These are phyloP conservation scores for Dolomedes plantarius DNA, from an alignment of 2,888 invertebrate genomes.

Conservation along the genomic window DNA sequence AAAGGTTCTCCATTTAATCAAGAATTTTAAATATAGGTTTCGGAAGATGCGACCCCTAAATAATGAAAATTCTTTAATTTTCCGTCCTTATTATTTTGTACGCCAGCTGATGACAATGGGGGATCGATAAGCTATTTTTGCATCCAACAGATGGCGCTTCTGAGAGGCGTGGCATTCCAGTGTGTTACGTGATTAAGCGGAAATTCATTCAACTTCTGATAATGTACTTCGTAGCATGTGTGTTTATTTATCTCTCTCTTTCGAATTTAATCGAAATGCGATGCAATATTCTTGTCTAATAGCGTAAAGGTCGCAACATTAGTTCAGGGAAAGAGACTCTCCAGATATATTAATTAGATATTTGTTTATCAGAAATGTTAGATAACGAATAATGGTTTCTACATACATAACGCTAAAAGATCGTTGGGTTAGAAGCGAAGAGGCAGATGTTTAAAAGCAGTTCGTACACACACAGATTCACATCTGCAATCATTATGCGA, in stretches of 20 bases:
- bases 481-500: too few species aligned
- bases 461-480: too few species aligned
- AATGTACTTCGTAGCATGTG: not conserved
- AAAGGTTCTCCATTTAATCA: too few species aligned
- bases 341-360: not conserved
- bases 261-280: not conserved
- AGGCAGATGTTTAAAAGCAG: too few species aligned
- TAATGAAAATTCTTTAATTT: not conserved
- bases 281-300: not conserved
- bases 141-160: conserved; percentile 13
- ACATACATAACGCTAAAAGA: too few species aligned
- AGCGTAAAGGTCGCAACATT: not conserved
- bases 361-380: too few species aligned
- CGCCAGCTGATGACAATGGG: conserved; percentile 1
- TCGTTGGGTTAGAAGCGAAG: too few species aligned
- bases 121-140: conserved; percentile 18
- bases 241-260: not conserved
- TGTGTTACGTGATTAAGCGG: conserved; percentile 1
- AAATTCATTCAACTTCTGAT: conserved; percentile 4
- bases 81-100: not conserved
- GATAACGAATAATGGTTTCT: too few species aligned
- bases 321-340: not conserved
- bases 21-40: not conserved
- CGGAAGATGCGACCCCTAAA: not conserved
- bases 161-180: not conserved